phyloP scores from a whole-genome alignment of 2,113 vertebrate genomes.

The Rhagologus leucostigma region DNA sequence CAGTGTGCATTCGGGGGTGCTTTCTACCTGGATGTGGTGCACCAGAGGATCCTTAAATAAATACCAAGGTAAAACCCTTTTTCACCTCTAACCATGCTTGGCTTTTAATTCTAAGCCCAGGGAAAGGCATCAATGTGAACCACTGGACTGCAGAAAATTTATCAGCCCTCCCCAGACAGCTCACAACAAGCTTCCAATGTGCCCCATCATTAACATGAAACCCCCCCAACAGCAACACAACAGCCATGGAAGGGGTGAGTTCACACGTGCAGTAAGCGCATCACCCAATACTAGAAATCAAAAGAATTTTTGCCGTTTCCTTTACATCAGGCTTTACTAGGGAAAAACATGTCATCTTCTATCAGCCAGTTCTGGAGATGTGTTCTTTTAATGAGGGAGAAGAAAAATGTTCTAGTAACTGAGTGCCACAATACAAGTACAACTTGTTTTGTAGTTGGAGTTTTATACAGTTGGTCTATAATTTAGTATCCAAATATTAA shows the following conservation, averaged over 20 bases:
- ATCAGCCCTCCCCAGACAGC: background rate
- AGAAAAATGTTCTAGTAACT: background rate
- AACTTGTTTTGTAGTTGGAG: background rate
- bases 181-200: background rate
- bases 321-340: background rate
- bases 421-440: background rate
- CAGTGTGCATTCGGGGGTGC: too few species aligned
- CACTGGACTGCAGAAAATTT: background rate
- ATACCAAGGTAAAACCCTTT: too few species aligned
- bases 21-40: too few species aligned
- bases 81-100: too few species aligned
- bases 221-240: rapidly evolving
- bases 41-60: too few species aligned
- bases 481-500: background rate
- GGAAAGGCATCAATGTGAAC: too few species aligned
- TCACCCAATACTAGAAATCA: background rate
- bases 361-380: background rate
- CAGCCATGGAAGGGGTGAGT: background rate
- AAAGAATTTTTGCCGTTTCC: background rate
- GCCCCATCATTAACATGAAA: background rate
- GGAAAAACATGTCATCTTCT: rapidly evolving
- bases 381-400: background rate
- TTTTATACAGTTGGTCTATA: background rate
- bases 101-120: too few species aligned
- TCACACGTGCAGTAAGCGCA: rapidly evolving